phyloP scores from a whole-genome alignment of 2,113 vertebrate genomes.

The Megaceryle torquata region DNA sequence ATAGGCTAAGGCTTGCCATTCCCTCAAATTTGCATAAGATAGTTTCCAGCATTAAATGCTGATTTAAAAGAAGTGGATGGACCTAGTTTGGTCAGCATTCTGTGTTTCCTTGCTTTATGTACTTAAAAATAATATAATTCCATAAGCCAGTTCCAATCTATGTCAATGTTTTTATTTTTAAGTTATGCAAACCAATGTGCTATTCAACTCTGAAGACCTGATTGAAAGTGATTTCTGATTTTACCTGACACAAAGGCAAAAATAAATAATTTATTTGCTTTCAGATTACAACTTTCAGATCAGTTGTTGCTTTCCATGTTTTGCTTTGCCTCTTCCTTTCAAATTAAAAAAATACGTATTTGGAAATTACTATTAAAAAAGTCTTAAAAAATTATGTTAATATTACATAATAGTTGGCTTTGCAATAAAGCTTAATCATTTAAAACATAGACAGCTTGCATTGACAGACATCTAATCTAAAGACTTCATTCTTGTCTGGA shows the following conservation, averaged over 20 bases:
- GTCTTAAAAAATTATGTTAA: not conserved
- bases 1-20: not conserved
- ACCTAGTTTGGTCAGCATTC: not conserved
- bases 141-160: not conserved
- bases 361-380: not conserved
- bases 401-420: not conserved
- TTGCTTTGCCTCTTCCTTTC: not conserved
- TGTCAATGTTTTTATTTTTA: not conserved
- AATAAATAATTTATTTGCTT: not conserved
- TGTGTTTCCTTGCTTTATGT: not conserved
- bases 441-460: not conserved
- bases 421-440: not conserved
- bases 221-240: constrained; percentile 18
- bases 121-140: not conserved
- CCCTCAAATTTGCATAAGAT: not conserved
- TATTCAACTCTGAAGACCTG: not conserved
- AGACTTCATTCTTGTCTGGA: not conserved
- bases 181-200: not conserved
- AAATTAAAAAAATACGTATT: not conserved
- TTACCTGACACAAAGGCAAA: not conserved
- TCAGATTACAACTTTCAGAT: not conserved
- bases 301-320: not conserved
- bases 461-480: not conserved
- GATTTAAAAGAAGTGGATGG: not conserved
- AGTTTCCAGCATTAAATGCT: not conserved